Percentiles rank a stretch among this genome's conserved stretches.
These are phyloP conservation scores for Bubo blakistoni DNA, from an alignment of 2,113 vertebrate species.

Conservation along the genomic window DNA sequence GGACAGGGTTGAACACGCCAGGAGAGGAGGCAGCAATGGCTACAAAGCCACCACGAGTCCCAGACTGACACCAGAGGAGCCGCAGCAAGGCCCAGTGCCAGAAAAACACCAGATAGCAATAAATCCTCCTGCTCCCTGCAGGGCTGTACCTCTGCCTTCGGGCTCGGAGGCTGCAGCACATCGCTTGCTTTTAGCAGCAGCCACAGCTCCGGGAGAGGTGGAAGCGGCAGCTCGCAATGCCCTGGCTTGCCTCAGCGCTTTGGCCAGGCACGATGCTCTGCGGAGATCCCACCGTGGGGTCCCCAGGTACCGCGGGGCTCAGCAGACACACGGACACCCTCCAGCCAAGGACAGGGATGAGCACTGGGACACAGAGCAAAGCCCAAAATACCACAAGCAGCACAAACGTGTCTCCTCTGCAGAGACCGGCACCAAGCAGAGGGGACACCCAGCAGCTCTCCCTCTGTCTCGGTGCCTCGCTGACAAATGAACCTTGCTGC, in stretches of 20 bases:
- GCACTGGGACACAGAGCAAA: neutral
- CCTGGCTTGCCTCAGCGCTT: neutral
- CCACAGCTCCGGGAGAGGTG: neutral
- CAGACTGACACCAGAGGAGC: neutral
- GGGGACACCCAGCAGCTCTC: neutral
- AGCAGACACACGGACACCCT: neutral
- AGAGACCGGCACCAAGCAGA: fast-evolving
- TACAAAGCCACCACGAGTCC: neutral
- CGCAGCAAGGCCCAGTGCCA: neutral
- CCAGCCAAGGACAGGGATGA: neutral
- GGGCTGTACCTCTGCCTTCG: neutral
- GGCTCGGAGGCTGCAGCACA: neutral
- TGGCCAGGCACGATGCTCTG: fast-evolving
- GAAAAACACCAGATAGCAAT: neutral
- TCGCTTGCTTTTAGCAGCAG: neutral
- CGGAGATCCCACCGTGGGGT: fast-evolving
- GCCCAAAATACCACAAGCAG: neutral
- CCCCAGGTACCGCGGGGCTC: neutral
- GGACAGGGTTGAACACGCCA: fast-evolving
- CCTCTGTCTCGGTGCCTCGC: neutral
- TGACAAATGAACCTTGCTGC: constrained; percentile 73
- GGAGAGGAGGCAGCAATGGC: neutral
- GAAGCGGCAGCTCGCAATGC: neutral
- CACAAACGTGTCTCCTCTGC: neutral
- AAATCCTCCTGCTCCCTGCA: neutral